Evolutionary conservation across 2,888 invertebrate species (phyloP).

Genomic region (Pristionchus japonicus): DNA sequence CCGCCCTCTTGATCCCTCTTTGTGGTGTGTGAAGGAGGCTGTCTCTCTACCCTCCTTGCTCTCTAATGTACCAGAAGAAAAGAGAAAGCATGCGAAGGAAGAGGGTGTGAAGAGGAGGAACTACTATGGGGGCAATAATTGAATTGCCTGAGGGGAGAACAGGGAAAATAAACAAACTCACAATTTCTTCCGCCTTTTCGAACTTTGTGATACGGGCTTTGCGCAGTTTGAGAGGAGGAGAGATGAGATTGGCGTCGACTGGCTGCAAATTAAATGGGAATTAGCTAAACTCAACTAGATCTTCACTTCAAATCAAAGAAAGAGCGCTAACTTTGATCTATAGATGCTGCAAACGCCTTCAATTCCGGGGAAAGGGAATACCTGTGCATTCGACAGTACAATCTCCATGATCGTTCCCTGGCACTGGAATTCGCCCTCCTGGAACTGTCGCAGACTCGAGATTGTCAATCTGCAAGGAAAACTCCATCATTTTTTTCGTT

Average conservation of each 20-base stretch:
- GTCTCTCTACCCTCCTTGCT: too few species aligned
- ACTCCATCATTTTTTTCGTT: background rate
- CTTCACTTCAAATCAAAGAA: too few species aligned
- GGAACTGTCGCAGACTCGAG: slow-evolving; percentile 52
- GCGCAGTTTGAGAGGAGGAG: slow-evolving; percentile 68
- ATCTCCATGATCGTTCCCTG: slow-evolving; percentile 63
- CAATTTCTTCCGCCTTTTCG: slow-evolving; percentile 62
- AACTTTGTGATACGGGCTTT: slow-evolving; percentile 71
- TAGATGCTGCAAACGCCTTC: too few species aligned
- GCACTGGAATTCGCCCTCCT: slow-evolving; percentile 71
- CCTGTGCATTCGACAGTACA: slow-evolving; percentile 60
- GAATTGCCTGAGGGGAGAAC: background rate
- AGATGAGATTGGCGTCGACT: slow-evolving; percentile 64
- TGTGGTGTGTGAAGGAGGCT: slow-evolving; percentile 3
- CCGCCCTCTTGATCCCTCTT: slow-evolving; percentile 1
- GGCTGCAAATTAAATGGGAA: slow-evolving; percentile 43
- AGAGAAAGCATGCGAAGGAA: too few species aligned
- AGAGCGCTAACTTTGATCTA: too few species aligned
- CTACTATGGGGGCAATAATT: slow-evolving; percentile 47
- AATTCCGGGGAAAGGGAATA: slow-evolving; percentile 48
- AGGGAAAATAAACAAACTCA: slow-evolving; percentile 50
- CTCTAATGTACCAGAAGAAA: too few species aligned
- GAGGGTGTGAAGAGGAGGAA: background rate
- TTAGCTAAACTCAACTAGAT: too few species aligned
- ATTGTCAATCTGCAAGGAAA: slow-evolving; percentile 57